Evolutionary conservation across 2,113 vertebrate genomes (phyloP).

Genomic region (Pardalotus punctatus): DNA sequence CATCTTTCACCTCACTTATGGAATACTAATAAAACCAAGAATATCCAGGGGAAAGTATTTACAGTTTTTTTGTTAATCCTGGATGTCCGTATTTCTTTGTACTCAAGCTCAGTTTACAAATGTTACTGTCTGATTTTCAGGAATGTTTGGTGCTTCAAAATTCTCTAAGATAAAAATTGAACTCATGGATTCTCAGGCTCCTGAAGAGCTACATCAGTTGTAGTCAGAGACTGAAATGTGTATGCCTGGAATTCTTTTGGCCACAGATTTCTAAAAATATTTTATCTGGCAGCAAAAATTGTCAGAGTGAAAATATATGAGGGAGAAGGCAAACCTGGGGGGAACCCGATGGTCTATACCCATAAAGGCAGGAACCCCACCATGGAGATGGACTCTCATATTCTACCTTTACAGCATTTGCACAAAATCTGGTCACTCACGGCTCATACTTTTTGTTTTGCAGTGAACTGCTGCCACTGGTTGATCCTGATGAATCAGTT

Average conservation of each 20-base stretch:
- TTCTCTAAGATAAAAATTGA: not conserved
- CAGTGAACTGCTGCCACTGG: not conserved
- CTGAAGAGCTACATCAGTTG: fast-evolving
- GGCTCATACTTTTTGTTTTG: not conserved
- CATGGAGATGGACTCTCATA: not conserved
- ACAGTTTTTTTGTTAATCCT: not conserved
- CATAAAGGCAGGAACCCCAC: not conserved
- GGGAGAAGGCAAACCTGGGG: not conserved
- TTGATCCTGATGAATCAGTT: not conserved
- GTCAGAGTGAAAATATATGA: not conserved
- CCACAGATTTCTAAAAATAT: not conserved
- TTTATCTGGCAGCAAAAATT: not conserved
- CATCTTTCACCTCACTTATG: not conserved
- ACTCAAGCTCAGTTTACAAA: not conserved
- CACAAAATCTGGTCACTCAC: not conserved
- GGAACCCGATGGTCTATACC: not conserved
- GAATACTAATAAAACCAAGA: not conserved
- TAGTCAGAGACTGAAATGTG: not conserved
- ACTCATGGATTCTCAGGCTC: not conserved
- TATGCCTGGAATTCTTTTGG: not conserved
- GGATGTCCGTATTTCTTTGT: not conserved
- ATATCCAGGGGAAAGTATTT: not conserved
- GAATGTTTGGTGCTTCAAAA: not conserved
- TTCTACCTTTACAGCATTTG: not conserved
- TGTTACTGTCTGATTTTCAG: not conserved